Evolutionary conservation across 2,113 vertebrate genomes (phyloP).

Genomic region (Rhagologus leucostigma): DNA sequence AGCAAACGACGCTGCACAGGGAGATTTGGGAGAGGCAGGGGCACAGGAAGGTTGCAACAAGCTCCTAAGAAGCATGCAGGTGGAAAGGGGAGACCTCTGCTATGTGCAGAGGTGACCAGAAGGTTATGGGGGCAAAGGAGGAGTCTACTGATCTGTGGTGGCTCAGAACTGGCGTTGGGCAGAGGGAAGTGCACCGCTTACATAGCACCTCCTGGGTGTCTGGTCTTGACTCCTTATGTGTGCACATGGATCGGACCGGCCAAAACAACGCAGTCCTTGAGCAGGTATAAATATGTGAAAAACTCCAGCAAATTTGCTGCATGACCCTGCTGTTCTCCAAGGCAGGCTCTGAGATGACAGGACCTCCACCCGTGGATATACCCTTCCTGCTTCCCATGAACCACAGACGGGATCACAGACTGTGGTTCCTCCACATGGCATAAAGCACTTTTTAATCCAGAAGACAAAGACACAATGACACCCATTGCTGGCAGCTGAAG

Average conservation of each 20-base stretch:
- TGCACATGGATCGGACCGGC: neutral
- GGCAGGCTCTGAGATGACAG: neutral
- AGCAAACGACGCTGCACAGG: neutral
- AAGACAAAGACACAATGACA: neutral
- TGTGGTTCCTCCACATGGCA: neutral
- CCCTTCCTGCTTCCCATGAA: neutral
- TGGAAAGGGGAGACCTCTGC: neutral
- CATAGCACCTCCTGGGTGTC: neutral
- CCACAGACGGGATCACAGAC: neutral
- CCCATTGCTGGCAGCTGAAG: neutral
- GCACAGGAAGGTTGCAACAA: neutral
- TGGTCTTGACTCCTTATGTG: neutral
- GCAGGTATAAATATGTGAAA: neutral
- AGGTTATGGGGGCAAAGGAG: neutral
- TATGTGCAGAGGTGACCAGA: neutral
- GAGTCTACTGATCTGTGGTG: neutral
- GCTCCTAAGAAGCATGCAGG: neutral
- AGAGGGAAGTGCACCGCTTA: neutral
- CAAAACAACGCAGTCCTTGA: neutral
- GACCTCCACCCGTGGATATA: neutral
- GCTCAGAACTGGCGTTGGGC: neutral
- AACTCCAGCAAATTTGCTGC: neutral
- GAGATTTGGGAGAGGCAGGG: neutral
- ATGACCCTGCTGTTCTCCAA: neutral
- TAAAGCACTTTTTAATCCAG: neutral